These are phyloP conservation scores for Python bivittatus DNA, from an alignment of 2,113 vertebrate species.

Conservation along the genomic window DNA sequence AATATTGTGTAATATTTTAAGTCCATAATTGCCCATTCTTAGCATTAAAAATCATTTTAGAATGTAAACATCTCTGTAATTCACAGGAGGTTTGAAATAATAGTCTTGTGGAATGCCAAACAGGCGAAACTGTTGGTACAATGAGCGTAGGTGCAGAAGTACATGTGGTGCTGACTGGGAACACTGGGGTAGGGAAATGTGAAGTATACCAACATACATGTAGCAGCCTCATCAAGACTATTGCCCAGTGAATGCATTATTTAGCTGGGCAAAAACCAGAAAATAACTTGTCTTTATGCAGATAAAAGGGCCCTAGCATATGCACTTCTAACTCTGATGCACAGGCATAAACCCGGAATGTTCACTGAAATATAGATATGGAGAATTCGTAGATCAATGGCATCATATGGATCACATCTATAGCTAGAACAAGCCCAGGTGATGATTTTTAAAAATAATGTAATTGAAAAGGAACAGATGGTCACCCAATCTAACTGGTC, in stretches of 20 bases:
- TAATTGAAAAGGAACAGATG: background rate
- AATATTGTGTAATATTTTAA: background rate
- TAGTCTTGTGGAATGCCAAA: background rate
- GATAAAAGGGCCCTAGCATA: background rate
- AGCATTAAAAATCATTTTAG: conserved; percentile 4
- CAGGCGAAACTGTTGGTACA: background rate
- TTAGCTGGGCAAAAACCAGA: background rate
- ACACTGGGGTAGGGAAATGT: background rate
- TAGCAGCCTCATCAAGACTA: background rate
- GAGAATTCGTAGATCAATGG: no score
- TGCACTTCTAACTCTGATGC: background rate
- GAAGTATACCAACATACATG: background rate
- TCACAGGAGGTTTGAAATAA: background rate
- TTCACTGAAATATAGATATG: background rate
- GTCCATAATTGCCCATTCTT: conserved; percentile 13
- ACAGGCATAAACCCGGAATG: background rate
- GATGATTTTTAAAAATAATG: background rate
- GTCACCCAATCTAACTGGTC: background rate
- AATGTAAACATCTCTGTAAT: background rate
- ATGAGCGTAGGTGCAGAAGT: background rate
- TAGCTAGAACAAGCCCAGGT: no score
- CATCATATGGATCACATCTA: no score
- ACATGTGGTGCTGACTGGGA: background rate
- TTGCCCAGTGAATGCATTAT: background rate
- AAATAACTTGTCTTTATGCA: background rate